Conservation (phyloP, 2,888 invertebrate species). For the Siphlonurus alternatus region DNA sequence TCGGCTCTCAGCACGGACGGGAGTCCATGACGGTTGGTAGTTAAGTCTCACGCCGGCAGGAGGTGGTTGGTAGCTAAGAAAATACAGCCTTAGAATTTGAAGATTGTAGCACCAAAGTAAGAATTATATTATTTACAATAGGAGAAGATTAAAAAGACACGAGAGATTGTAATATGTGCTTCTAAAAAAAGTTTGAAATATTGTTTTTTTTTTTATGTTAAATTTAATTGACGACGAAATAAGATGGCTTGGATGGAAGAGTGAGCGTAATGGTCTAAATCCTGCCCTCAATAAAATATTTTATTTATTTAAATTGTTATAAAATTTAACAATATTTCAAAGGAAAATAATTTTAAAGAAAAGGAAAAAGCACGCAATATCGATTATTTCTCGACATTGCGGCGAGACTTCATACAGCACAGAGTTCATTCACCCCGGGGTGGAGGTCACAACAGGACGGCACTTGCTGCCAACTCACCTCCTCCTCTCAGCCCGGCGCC, state of each 20-base stretch:
- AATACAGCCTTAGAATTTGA: background rate
- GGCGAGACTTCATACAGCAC: background rate
- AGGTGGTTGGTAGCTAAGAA: background rate
- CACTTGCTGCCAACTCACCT: background rate
- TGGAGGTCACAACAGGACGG: background rate
- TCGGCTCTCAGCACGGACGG: background rate
- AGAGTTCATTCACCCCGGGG: background rate
- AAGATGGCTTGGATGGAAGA: no score
- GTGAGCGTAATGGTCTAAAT: no score
- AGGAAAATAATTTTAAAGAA: no score
- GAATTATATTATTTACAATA: background rate
- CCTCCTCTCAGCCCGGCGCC: background rate
- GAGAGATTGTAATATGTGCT: no score
- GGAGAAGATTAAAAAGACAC: background rate
- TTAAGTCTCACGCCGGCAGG: background rate
- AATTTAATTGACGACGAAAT: no score
- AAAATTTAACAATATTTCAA: background rate
- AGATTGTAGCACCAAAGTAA: background rate
- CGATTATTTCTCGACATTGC: no score
- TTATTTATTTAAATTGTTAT: background rate
- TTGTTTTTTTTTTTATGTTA: no score
- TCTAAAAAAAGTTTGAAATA: no score
- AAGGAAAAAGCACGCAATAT: no score
- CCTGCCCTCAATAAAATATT: background rate
- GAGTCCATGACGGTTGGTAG: background rate